Conservation (phyloP, 2,113 vertebrate genomes). For the Himantopus leucocephalus region DNA sequence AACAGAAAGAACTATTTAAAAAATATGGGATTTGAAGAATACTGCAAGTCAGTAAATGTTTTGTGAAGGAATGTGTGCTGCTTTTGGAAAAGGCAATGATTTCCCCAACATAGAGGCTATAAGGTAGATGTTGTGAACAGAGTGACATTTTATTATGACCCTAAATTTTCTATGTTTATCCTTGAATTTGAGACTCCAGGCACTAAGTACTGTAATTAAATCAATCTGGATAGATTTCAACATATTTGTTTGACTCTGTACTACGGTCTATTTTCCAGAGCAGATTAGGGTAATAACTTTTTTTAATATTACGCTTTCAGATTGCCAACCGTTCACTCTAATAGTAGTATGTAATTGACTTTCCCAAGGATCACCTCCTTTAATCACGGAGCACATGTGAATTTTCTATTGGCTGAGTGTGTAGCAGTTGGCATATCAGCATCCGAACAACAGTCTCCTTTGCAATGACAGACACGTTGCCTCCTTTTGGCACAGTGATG, state of each 20-base stretch:
- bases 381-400: neutral
- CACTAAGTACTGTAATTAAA: slow-evolving; percentile 1
- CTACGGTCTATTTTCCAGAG: slow-evolving; percentile 10
- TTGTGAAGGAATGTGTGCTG: neutral
- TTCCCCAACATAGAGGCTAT: neutral
- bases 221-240: neutral
- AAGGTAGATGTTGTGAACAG: neutral
- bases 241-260: slow-evolving; percentile 7
- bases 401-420: slow-evolving; percentile 9
- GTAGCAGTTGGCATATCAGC: neutral
- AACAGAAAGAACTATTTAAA: neutral
- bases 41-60: neutral
- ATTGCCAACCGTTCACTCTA: neutral
- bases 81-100: neutral
- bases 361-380: slow-evolving; percentile 33
- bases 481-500: neutral
- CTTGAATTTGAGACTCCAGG: slow-evolving; percentile 18
- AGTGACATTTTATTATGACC: neutral
- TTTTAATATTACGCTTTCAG: slow-evolving; percentile 37
- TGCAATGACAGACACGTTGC: neutral
- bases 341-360: slow-evolving; percentile 8
- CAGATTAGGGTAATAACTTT: slow-evolving; percentile 31
- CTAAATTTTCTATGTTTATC: neutral
- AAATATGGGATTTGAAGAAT: neutral
- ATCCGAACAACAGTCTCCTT: slow-evolving; percentile 11